Percentiles rank a stretch among this genome's conserved stretches.
phyloP scores from a whole-genome alignment of 2,888 invertebrate species.

The Eubasilissa splendida region DNA sequence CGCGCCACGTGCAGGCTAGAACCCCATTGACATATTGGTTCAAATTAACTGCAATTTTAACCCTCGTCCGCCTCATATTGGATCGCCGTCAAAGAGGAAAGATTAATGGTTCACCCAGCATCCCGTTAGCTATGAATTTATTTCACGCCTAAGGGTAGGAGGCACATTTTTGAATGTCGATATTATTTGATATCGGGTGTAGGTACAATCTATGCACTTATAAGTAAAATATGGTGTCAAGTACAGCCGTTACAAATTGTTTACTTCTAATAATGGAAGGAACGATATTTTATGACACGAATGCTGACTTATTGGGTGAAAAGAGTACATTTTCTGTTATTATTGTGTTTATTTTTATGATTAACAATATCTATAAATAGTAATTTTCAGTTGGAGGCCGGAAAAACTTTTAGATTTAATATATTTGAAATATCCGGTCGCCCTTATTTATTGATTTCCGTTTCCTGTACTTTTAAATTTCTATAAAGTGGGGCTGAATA shows the following conservation, averaged over 20 bases:
- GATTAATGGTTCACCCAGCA: constrained; percentile 48
- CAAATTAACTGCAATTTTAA: constrained; percentile 57
- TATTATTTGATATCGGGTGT: constrained; percentile 1
- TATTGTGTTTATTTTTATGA: too few relatives aligned
- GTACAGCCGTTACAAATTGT: constrained; percentile 18
- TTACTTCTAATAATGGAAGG: background rate
- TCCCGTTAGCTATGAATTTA: constrained; percentile 46
- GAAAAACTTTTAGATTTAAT: too few relatives aligned
- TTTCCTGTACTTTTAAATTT: too few relatives aligned
- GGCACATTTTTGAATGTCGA: constrained; percentile 22
- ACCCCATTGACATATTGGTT: constrained; percentile 53
- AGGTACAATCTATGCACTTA: too few relatives aligned
- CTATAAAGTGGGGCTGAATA: too few relatives aligned
- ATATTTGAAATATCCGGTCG: too few relatives aligned
- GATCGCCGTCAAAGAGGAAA: constrained; percentile 47
- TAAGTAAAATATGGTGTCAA: background rate
- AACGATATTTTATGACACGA: too few relatives aligned
- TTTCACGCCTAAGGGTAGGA: constrained; percentile 40
- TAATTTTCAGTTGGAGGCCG: too few relatives aligned
- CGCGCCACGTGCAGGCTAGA: background rate
- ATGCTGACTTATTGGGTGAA: too few relatives aligned
- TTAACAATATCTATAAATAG: too few relatives aligned
- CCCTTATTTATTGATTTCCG: too few relatives aligned
- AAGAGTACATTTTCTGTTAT: too few relatives aligned
- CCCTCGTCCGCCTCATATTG: constrained; percentile 50